Conservation (phyloP, 2,888 invertebrate species). For the Palloptera scutellata region DNA sequence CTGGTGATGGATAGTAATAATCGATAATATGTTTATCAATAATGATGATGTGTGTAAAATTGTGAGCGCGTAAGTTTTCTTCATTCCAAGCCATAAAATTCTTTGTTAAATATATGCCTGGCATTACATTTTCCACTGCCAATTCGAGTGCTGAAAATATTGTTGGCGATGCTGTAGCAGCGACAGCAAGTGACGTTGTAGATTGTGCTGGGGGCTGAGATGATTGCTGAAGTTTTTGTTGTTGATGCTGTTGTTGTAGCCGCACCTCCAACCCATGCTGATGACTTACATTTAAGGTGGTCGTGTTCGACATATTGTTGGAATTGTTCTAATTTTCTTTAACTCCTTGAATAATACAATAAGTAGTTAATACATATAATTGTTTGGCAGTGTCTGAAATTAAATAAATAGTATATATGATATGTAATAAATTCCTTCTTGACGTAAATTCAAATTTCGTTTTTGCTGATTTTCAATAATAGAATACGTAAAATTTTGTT, state of each 20-base stretch:
- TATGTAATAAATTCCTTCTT: too few species aligned
- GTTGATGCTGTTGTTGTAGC: conserved; percentile 24
- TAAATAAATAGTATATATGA: too few species aligned
- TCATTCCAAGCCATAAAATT: conserved; percentile 48
- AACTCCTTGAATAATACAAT: too few species aligned
- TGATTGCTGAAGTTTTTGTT: conserved; percentile 19
- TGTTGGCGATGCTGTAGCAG: conserved; percentile 13
- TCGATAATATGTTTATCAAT: conserved; percentile 53
- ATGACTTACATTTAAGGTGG: conserved; percentile 10
- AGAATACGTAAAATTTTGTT: too few species aligned
- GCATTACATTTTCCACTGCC: conserved; percentile 48
- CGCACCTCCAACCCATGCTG: too few species aligned
- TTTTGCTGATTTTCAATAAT: too few species aligned
- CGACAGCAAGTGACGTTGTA: conserved; percentile 24
- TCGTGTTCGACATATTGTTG: conserved; percentile 19
- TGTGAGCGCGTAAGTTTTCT: conserved; percentile 47
- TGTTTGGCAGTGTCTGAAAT: too few species aligned
- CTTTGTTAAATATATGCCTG: conserved; percentile 52
- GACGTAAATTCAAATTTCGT: too few species aligned
- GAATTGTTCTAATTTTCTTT: background rate
- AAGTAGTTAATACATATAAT: too few species aligned
- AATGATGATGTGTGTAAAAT: conserved; percentile 53
- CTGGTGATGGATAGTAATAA: conserved; percentile 43
- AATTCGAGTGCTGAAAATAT: conserved; percentile 29
- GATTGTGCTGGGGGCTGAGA: conserved; percentile 3